phyloP scores from a whole-genome alignment of 2,113 vertebrate species.

The Tragelaphus scriptus region DNA sequence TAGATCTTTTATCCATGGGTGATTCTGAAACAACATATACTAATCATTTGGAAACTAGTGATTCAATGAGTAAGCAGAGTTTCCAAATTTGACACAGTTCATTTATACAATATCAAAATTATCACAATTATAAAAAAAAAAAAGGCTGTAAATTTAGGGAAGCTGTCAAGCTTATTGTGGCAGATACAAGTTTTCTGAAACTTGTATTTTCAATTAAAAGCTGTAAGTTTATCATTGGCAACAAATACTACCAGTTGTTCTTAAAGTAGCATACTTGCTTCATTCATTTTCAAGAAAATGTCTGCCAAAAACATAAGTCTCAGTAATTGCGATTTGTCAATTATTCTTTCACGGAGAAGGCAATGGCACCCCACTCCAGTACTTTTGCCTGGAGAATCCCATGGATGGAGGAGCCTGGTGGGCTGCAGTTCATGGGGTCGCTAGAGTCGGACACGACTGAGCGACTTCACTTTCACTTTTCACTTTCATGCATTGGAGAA shows the following conservation, averaged over 20 bases:
- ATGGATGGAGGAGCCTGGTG: too few relatives aligned
- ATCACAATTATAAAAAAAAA: not conserved
- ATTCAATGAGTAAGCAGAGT: not conserved
- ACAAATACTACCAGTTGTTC: slow-evolving; percentile 20
- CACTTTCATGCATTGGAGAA: too few relatives aligned
- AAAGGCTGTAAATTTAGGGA: not conserved
- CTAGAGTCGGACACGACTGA: too few relatives aligned
- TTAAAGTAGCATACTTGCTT: not conserved
- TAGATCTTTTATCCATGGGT: not conserved
- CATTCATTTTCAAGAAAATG: slow-evolving; percentile 49
- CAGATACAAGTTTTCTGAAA: slow-evolving; percentile 10
- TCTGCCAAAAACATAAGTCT: not conserved
- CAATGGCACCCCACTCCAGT: too few relatives aligned
- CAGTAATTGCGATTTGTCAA: not conserved
- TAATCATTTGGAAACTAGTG: not conserved
- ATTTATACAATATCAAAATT: slow-evolving; percentile 49
- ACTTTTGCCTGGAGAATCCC: too few relatives aligned
- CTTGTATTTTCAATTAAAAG: slow-evolving; percentile 42
- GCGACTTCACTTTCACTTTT: too few relatives aligned
- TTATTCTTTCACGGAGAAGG: not conserved
- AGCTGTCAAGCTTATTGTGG: not conserved
- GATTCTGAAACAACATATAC: slow-evolving; percentile 9
- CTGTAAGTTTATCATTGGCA: slow-evolving; percentile 6
- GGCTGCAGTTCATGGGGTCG: too few relatives aligned
- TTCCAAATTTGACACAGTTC: slow-evolving; percentile 21